Evolutionary conservation across 92 coral and sea anemone genomes (phyloP), one percentile per base, ranked within the genome.

Genomic region (Zoanthus sociatus): DNA sequence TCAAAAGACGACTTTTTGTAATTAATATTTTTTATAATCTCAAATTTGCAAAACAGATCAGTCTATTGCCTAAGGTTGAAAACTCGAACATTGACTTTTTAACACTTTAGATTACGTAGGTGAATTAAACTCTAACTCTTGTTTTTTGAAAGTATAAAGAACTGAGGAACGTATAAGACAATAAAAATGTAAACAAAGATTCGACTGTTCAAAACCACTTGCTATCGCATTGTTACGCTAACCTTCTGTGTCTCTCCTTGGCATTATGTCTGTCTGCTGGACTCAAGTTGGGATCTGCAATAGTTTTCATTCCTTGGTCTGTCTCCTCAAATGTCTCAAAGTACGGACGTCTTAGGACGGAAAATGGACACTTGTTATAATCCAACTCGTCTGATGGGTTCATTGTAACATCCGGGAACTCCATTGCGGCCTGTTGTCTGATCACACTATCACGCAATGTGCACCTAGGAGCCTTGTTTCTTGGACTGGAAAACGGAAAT

Each of bases 231-330:
- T 11, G 15, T 3, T 14, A 77, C 8, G 50, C 63, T 2, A 13
- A 94, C 98, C 98, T 94, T 78, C 98, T 89, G 84, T 94, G 98
- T 73, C 98, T 87, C 89, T 94, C 98, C 87, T 94, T 94, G 51
- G 98, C 93, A 53, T 94, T 94, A 58, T 94, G 98, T 20, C 98
- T 76, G 67, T 94, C 95, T 32, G 92, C 92, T 9, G 98, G 86
- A n/a, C 86, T 92, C 31, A 87, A 95, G 20, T 76, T 81, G n/a
- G 94, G 95, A 56, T 94, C 98, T 86, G 90, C 88, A 30, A 81
- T 81, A 54, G 85, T 64, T 12, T 95, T 95, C 87, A 93, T 72
- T 5, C 89, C 89, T 60, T 94, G 93, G 73, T 88, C 90, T 54
- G 88, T 72, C 78, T 92, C 91, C 76, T 93, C 98, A 58, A 93